Conservation (phyloP, 2,888 invertebrate genomes). For the Morpho deidamia region DNA sequence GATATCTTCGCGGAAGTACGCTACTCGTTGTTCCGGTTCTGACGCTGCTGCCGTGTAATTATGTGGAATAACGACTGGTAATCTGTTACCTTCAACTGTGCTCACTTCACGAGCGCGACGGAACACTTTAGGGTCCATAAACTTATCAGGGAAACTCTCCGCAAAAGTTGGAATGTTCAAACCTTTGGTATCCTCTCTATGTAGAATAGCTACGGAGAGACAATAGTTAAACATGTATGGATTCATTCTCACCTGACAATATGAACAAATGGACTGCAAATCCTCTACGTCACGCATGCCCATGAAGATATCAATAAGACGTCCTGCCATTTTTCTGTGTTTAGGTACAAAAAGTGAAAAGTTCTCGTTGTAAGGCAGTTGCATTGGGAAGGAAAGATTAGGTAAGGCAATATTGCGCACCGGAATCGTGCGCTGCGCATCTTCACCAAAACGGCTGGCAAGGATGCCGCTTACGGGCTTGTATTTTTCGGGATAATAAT, state of each 20-base stretch:
- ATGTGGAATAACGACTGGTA: slow-evolving; percentile 82
- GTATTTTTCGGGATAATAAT: slow-evolving; percentile 76
- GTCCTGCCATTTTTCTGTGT: slow-evolving; percentile 82
- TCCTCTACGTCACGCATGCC: slow-evolving; percentile 84
- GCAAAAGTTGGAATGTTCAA: slow-evolving; percentile 85
- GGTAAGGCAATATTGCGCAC: slow-evolving; percentile 81
- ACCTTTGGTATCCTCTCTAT: slow-evolving; percentile 83
- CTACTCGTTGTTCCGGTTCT: slow-evolving; percentile 88
- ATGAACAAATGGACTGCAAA: slow-evolving; percentile 81
- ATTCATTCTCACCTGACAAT: slow-evolving; percentile 84
- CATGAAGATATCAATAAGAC: slow-evolving; percentile 83
- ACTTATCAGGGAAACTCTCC: slow-evolving; percentile 90
- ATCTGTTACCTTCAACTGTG: slow-evolving; percentile 80
- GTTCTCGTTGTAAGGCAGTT: slow-evolving; percentile 80
- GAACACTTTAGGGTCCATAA: slow-evolving; percentile 86
- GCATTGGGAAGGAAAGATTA: slow-evolving; percentile 79
- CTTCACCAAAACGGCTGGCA: slow-evolving; percentile 77
- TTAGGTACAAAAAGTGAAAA: slow-evolving; percentile 86
- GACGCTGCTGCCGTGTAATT: slow-evolving; percentile 86
- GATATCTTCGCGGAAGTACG: slow-evolving; percentile 92
- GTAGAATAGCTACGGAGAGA: slow-evolving; percentile 84
- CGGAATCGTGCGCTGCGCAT: slow-evolving; percentile 66
- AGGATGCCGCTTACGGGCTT: slow-evolving; percentile 48
- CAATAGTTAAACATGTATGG: slow-evolving; percentile 87
- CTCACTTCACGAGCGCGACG: slow-evolving; percentile 83